Evolutionary conservation across 1,140 invertebrate genomes (phyloP).

Genomic region (Magallana ariakensis): DNA sequence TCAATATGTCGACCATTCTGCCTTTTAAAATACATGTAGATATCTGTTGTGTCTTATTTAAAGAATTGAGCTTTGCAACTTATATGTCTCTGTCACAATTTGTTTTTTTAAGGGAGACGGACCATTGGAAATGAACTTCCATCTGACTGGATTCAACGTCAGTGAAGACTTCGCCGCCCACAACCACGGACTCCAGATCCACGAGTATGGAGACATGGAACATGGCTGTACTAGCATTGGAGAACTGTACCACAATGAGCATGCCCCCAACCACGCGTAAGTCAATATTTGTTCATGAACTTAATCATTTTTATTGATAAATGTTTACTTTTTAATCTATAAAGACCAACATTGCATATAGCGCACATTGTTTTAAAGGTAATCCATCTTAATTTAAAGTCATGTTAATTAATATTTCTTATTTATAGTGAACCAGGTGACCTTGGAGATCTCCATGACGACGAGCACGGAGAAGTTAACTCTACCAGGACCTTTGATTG

Average conservation of each 20-base stretch:
- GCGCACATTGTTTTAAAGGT: no score
- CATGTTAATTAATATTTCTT: neutral
- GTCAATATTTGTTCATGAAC: no score
- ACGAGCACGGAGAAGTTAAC: neutral
- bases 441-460: neutral
- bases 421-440: neutral
- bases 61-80: no score
- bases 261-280: neutral
- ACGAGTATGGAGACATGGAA: slow-evolving; percentile 32
- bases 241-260: neutral
- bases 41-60: no score
- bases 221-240: slow-evolving; percentile 13
- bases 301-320: no score
- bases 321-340: no score
- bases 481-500: neutral
- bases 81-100: no score
- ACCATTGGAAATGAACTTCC: neutral
- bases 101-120: neutral
- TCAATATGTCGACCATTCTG: no score
- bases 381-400: no score
- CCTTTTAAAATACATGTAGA: no score
- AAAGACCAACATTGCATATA: no score
- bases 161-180: neutral
- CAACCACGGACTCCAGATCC: slow-evolving; percentile 21
- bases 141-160: slow-evolving; percentile 10